A percentile compares a stretch with the other conserved stretches of the same genome.
phyloP scores from a whole-genome alignment of 2,888 invertebrate species.

The Noctua pronuba region DNA sequence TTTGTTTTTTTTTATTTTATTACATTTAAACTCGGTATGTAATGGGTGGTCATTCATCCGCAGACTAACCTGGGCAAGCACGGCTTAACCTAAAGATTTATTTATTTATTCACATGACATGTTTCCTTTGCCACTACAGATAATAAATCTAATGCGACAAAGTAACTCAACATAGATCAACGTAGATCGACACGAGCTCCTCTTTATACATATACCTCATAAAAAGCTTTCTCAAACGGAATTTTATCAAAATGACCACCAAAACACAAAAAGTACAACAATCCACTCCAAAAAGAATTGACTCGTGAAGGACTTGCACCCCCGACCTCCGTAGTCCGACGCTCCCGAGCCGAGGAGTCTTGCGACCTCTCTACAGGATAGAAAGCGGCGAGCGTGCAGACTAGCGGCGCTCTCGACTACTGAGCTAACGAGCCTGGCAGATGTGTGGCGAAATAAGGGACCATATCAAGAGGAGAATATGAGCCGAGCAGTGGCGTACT shows the following conservation, averaged over 20 bases:
- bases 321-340: constrained; percentile 54
- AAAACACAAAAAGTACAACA: not conserved
- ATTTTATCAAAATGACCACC: not conserved
- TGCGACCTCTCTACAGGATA: constrained; percentile 28
- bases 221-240: not conserved
- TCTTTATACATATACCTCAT: not conserved
- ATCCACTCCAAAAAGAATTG: constrained; percentile 11
- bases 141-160: too few relatives aligned
- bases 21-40: too few relatives aligned
- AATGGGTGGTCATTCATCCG: too few relatives aligned
- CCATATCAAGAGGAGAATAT: not conserved
- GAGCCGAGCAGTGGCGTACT: too few relatives aligned
- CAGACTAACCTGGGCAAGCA: too few relatives aligned
- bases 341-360: constrained; percentile 21
- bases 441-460: constrained; percentile 6
- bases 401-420: constrained; percentile 49
- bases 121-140: too few relatives aligned
- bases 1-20: too few relatives aligned
- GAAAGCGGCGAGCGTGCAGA: constrained; percentile 39
- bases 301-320: constrained; percentile 68
- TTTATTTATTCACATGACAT: too few relatives aligned
- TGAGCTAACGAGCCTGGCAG: constrained; percentile 51
- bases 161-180: too few relatives aligned
- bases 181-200: too few relatives aligned
- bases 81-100: too few relatives aligned